Base-by-base conservation (phyloP, 2,888 invertebrate genomes). In the Phengaris alcon region DNA sequence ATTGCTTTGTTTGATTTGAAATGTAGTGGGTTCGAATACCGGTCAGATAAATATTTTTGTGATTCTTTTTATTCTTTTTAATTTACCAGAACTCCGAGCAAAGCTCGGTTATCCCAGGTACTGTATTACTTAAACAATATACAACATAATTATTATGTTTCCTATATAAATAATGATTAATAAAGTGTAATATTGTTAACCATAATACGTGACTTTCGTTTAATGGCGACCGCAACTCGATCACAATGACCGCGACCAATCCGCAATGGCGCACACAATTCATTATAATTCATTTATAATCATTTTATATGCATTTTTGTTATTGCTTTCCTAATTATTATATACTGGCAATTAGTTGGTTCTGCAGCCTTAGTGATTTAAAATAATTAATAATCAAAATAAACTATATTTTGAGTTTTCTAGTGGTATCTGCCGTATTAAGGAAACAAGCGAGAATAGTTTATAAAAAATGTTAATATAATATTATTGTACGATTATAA, bases 201-300 rank as follows among this genome's bases (percentile, higher is more conserved):
- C 54, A 54, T 22, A 52, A 22, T 51, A 72, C 72, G 51, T 72
- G 72, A 52, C 52, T 79, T 75, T 73, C 70, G 52, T 72, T 22
- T 54, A 54, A 72, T 52, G 15, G 52, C 15, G 6, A 15, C 72
- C 54, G 54, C 8, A 54, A 54, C 68, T 44, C 13, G 13, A 44
- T 10, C 64, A 79, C 78, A 79, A 77, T 78, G 57, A 73, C 70
- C 54, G 59, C 76, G 46, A 75, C 77, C 13, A 79, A 79, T 78
- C 35, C 52, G 77, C 78, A 78, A 79, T 78, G 57, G 77, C 74
- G 72, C 52, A 1, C 52, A 72, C 51, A 72, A 68, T 54, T 74
- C 35, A 68, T 74, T 68, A 74, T 55, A 54, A 68, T 64, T 54
- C 52, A 74, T 74, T 72, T 72, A 72, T 72, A 72, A 22, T 72